Evolutionary conservation across 92 coral and sea anemone species (phyloP), one percentile per base, ranked within the genome.

Genomic region (Meandrina meandrites): DNA sequence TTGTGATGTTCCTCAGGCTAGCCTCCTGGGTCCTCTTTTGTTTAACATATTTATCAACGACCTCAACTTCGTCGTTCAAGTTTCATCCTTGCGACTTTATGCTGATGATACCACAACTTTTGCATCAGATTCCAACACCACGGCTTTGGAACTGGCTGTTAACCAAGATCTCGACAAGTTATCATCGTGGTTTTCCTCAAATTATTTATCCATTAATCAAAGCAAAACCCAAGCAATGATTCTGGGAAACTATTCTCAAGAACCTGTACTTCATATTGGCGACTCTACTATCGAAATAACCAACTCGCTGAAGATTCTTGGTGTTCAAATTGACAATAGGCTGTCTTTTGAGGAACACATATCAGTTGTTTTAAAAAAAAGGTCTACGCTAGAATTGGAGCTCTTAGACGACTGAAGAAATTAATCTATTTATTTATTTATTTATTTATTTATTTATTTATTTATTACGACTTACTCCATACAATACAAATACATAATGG

Each of bases 371-470:
- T 79, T 79, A 54, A 53, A 51, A 32, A 53, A 28, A 21, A n/a
- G n/a, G 82, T 79, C 82, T 79, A 51, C 28, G 70, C 60, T 37
- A 86, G 50, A 79, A 72, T 79, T 51, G 84, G 89, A 60, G 90
- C 90, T 48, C 80, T 87, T 17, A 34, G 86, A 19, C 75, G 86
- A 87, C 37, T 87, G n/a, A 87, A 81, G 72, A 86, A 60, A 15
- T 78, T 77, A 9, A 51, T n/a, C n/a, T n/a, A n/a, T n/a, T n/a
- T n/a, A n/a, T n/a, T n/a, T n/a, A n/a, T n/a, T n/a, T n/a, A n/a
- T n/a, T n/a, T n/a, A n/a, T n/a, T n/a, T n/a, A n/a, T n/a, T n/a
- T n/a, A n/a, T n/a, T n/a, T n/a, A n/a, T n/a, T n/a, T n/a, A n/a
- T n/a, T n/a, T n/a, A n/a, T n/a, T n/a, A n/a, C n/a, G n/a, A n/a